phyloP scores from a whole-genome alignment of 1,140 invertebrate species.

The Cyphomyrmex costatus region DNA sequence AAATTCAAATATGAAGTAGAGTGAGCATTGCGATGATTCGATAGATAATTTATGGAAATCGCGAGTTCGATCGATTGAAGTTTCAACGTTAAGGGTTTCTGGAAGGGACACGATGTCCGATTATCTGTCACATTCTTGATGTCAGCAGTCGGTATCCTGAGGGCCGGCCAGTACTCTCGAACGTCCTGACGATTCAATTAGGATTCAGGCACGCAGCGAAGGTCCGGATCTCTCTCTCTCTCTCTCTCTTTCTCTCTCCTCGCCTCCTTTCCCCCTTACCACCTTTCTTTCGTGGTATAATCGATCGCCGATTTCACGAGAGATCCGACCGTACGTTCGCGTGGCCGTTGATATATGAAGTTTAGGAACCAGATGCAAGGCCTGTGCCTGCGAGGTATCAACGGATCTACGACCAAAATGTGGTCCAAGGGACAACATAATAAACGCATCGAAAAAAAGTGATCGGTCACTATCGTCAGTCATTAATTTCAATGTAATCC shows the following conservation, averaged over 20 bases:
- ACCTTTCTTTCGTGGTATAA: slow-evolving; percentile 75
- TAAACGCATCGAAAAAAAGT: slow-evolving; percentile 16
- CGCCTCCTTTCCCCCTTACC: slow-evolving; percentile 29
- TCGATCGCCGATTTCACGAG: slow-evolving; percentile 77
- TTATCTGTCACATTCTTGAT: slow-evolving; percentile 83
- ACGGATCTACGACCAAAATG: slow-evolving; percentile 33
- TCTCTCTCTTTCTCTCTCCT: slow-evolving; percentile 14
- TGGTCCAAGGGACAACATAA: slow-evolving; percentile 36
- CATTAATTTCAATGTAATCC: slow-evolving; percentile 40
- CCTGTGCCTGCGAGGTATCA: slow-evolving; percentile 26
- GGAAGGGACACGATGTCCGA: slow-evolving; percentile 75
- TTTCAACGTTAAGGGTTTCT: slow-evolving; percentile 66
- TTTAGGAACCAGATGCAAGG: slow-evolving; percentile 70
- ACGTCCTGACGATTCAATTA: slow-evolving; percentile 85
- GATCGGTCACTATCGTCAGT: slow-evolving; percentile 4
- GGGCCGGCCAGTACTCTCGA: slow-evolving; percentile 73
- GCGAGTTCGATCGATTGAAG: slow-evolving; percentile 60
- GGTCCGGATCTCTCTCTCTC: slow-evolving; percentile 51
- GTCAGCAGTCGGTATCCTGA: slow-evolving; percentile 76
- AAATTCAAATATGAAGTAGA: neutral
- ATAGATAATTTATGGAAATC: slow-evolving; percentile 67
- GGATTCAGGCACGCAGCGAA: slow-evolving; percentile 76
- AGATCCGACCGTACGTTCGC: slow-evolving; percentile 67
- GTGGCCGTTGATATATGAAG: slow-evolving; percentile 75
- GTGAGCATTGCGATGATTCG: slow-evolving; percentile 3